phyloP scores from a whole-genome alignment of 2,888 invertebrate genomes.

The Autographa pulchrina region DNA sequence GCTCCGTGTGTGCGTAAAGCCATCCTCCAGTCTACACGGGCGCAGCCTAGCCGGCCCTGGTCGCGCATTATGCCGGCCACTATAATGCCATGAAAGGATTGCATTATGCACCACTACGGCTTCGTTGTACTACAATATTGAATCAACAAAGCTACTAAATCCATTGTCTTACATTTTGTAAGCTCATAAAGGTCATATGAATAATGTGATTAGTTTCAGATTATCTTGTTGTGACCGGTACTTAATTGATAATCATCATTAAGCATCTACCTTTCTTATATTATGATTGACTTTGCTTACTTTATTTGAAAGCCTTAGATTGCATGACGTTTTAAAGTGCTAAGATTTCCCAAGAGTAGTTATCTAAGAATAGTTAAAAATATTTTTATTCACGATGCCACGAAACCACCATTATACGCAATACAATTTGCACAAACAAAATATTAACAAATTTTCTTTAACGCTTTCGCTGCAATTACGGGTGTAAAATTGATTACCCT shows the following conservation, averaged over 20 bases:
- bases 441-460: constrained; percentile 68
- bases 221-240: neutral
- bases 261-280: neutral
- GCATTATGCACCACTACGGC: constrained; percentile 72
- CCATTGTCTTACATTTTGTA: constrained; percentile 63
- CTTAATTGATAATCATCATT: constrained; percentile 4
- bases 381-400: constrained; percentile 38
- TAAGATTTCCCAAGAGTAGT: constrained; percentile 21
- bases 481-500: constrained; percentile 75
- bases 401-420: constrained; percentile 44
- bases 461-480: constrained; percentile 75
- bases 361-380: constrained; percentile 20
- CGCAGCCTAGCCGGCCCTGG: constrained; percentile 72
- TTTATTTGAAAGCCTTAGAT: constrained; percentile 5
- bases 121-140: constrained; percentile 75
- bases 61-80: constrained; percentile 69
- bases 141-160: constrained; percentile 67
- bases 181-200: constrained; percentile 46
- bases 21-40: constrained; percentile 60
- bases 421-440: constrained; percentile 49
- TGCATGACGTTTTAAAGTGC: constrained; percentile 3
- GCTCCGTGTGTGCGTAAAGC: constrained; percentile 60
- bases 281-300: neutral
- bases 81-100: constrained; percentile 81
- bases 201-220: constrained; percentile 48